Evolutionary conservation across 2,888 invertebrate species (phyloP).

Genomic region (Callinectes sapidus): DNA sequence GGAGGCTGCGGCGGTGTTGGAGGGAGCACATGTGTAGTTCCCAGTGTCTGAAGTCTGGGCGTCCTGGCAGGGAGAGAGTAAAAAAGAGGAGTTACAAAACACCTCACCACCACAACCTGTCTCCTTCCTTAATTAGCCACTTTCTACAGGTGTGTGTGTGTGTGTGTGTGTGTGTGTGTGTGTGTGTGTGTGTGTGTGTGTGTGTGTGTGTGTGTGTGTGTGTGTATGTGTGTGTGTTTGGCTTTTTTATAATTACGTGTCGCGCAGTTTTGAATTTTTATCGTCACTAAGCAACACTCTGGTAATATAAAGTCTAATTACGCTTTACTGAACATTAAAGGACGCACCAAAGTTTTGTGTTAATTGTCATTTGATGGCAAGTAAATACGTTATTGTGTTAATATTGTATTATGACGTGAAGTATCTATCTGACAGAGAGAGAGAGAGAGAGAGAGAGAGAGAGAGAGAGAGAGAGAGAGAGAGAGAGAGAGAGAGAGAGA

Average conservation of each 20-base stretch:
- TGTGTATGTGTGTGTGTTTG: neutral
- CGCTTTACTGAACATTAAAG: neutral
- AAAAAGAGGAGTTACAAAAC: neutral
- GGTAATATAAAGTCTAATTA: neutral
- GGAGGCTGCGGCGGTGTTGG: slow-evolving; percentile 93
- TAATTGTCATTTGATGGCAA: neutral
- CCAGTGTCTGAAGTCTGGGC: slow-evolving; percentile 85
- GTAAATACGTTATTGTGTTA: neutral
- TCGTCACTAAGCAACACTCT: neutral
- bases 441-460: neutral
- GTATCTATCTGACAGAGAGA: neutral
- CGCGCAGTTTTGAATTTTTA: neutral
- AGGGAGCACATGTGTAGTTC: slow-evolving; percentile 94
- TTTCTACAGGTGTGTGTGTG: slow-evolving; percentile 2
- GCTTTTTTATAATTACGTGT: neutral
- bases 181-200: neutral
- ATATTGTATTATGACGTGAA: neutral
- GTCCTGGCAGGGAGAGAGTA: slow-evolving; percentile 43
- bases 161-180: slow-evolving; percentile 12
- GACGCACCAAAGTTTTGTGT: neutral
- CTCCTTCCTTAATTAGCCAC: neutral
- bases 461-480: neutral
- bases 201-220: neutral
- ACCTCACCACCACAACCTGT: neutral
- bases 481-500: slow-evolving; percentile 24